Evolutionary conservation across 2,113 vertebrate genomes (phyloP).

Genomic region (Hydrolagus affinis): DNA sequence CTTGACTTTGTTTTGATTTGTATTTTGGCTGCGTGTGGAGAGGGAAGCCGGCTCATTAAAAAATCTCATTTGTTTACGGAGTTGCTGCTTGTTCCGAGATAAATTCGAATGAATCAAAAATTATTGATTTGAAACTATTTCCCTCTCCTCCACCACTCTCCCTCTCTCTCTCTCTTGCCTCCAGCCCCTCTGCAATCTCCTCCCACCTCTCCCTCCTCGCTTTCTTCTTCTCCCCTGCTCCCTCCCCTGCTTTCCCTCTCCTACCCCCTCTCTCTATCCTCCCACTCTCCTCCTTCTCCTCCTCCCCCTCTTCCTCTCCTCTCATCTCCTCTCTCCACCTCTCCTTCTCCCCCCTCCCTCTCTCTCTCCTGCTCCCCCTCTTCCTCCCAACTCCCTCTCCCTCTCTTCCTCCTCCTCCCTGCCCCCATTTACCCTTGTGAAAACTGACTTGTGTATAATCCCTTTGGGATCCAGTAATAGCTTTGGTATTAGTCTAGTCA

Average conservation of each 20-base stretch:
- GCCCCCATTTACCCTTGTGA: slow-evolving; percentile 82
- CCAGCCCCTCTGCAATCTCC: too few species aligned
- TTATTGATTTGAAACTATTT: slow-evolving; percentile 94
- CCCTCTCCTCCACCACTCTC: slow-evolving; percentile 78
- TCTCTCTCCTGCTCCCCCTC: slow-evolving; percentile 75
- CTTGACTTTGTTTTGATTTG: not conserved
- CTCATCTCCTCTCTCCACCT: slow-evolving; percentile 78
- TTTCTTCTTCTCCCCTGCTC: too few species aligned
- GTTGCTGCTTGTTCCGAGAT: slow-evolving; percentile 52
- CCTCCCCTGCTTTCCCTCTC: slow-evolving; percentile 84
- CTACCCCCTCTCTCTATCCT: too few species aligned
- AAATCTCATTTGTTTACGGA: not conserved
- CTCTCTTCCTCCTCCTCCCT: too few species aligned
- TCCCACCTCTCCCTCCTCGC: too few species aligned
- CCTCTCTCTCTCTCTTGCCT: slow-evolving; percentile 74
- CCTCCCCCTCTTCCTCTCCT: slow-evolving; percentile 75
- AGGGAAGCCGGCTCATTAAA: not conserved
- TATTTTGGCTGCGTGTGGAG: not conserved
- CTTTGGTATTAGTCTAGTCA: slow-evolving; percentile 76
- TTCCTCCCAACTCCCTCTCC: slow-evolving; percentile 77
- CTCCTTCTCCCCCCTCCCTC: slow-evolving; percentile 78
- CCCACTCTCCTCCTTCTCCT: slow-evolving; percentile 75
- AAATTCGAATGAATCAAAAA: slow-evolving; percentile 98
- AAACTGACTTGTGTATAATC: slow-evolving; percentile 75
- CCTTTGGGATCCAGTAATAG: slow-evolving; percentile 92